Percentiles rank a stretch among this genome's conserved stretches.
phyloP scores from a whole-genome alignment of 2,113 vertebrate genomes.

The Silurus meridionalis region DNA sequence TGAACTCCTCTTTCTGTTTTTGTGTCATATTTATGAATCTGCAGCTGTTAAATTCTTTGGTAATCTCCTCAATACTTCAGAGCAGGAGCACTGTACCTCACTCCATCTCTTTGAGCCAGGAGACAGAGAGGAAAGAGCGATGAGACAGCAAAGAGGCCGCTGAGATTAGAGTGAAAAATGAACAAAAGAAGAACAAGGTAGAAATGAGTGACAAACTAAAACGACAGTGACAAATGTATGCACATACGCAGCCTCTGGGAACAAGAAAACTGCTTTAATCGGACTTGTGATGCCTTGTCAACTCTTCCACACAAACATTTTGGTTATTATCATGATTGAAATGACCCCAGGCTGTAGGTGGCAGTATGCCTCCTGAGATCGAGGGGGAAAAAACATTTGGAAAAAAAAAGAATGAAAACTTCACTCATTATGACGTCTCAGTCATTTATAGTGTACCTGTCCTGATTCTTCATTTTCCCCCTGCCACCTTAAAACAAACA shows the following conservation, averaged over 20 bases:
- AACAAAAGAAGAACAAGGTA: constrained; percentile 8
- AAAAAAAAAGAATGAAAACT: not conserved
- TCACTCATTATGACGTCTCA: not conserved
- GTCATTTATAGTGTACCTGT: not conserved
- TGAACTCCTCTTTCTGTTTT: constrained; percentile 7
- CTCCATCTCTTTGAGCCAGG: constrained; percentile 51
- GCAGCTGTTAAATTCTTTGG: constrained; percentile 66
- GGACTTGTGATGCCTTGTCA: constrained; percentile 1
- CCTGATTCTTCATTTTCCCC: not conserved
- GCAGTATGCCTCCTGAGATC: not conserved
- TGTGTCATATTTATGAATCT: constrained; percentile 73
- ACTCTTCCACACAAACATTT: not conserved
- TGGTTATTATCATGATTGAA: not conserved
- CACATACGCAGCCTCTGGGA: constrained; percentile 20
- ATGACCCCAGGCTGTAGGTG: not conserved
- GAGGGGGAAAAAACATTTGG: not conserved
- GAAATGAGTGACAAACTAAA: constrained; percentile 35
- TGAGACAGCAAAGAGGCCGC: constrained; percentile 64
- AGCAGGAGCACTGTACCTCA: constrained; percentile 63
- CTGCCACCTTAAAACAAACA: too few relatives aligned
- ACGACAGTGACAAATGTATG: constrained; percentile 13
- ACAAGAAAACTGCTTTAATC: not conserved
- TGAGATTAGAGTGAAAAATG: constrained; percentile 48
- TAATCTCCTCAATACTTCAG: constrained; percentile 72
- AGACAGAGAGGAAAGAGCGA: constrained; percentile 40